These are phyloP conservation scores for Ischnura elegans DNA, from an alignment of 2,888 invertebrate species.

Conservation along the genomic window DNA sequence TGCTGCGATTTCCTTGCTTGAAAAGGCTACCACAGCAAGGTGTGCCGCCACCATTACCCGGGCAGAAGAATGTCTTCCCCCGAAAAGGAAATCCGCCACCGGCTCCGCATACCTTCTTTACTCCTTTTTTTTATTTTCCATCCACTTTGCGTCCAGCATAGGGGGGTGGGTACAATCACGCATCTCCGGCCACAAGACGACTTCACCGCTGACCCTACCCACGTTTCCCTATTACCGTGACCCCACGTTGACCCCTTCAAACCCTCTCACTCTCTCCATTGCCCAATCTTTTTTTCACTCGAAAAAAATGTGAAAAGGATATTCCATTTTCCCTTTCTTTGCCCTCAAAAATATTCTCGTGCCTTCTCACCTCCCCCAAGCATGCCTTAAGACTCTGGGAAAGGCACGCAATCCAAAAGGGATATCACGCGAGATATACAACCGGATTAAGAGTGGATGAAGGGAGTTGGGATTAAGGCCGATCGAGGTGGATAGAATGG, in stretches of 20 bases:
- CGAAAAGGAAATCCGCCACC: not conserved
- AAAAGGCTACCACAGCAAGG: not conserved
- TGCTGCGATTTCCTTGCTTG: not conserved
- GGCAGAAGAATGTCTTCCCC: constrained; percentile 12
- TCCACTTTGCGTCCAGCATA: not conserved
- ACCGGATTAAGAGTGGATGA: not conserved
- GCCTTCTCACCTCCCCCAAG: not conserved
- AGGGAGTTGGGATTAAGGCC: not conserved
- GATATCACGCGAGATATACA: not conserved
- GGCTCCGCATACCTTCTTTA: not conserved
- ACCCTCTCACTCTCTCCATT: not conserved
- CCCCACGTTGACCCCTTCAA: too few species aligned
- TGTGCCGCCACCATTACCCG: not conserved
- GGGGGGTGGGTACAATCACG: not conserved
- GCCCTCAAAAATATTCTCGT: not conserved
- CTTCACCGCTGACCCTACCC: not conserved
- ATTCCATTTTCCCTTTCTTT: constrained; percentile 42
- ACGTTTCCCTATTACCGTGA: not conserved
- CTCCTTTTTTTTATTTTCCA: not conserved
- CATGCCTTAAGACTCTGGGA: not conserved
- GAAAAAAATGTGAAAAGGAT: not conserved
- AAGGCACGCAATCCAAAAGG: constrained; percentile 16
- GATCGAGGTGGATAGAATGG: not conserved
- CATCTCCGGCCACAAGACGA: not conserved
- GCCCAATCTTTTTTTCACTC: too few species aligned